These are phyloP conservation scores for Hylia prasina DNA, from an alignment of 2,113 vertebrate species.

Conservation along the genomic window DNA sequence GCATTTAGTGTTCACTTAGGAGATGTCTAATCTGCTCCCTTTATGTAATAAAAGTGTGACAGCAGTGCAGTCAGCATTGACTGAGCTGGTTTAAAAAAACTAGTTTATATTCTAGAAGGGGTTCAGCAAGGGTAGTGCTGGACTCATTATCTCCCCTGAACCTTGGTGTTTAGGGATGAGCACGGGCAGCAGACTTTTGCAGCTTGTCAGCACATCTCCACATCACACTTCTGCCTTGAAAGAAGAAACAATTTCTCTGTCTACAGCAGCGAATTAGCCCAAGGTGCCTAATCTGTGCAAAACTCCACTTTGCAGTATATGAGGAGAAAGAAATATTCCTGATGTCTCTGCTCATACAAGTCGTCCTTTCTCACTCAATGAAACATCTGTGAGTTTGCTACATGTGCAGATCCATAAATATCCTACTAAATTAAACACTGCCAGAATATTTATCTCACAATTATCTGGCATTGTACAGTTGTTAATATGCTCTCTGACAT, in stretches of 20 bases:
- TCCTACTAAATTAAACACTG: neutral
- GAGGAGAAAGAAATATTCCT: neutral
- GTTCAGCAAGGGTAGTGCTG: neutral
- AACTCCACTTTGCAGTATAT: neutral
- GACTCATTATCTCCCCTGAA: neutral
- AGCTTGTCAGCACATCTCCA: neutral
- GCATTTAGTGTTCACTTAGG: neutral
- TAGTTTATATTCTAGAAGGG: neutral
- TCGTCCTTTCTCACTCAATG: neutral
- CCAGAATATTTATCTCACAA: neutral
- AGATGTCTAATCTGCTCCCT: neutral
- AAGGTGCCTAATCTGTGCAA: neutral
- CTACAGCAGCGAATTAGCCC: neutral
- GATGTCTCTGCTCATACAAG: neutral
- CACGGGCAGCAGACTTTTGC: neutral
- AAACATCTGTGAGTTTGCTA: neutral
- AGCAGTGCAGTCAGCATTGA: neutral
- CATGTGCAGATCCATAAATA: neutral
- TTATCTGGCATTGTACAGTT: neutral
- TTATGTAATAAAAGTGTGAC: neutral
- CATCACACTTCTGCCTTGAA: neutral
- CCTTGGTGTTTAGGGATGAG: neutral
- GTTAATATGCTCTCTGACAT: neutral
- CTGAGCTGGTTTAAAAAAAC: neutral
- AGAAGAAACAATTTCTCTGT: neutral